phyloP scores from a whole-genome alignment of 2,797 vertebrate genomes.

The Pteropus rufus region DNA sequence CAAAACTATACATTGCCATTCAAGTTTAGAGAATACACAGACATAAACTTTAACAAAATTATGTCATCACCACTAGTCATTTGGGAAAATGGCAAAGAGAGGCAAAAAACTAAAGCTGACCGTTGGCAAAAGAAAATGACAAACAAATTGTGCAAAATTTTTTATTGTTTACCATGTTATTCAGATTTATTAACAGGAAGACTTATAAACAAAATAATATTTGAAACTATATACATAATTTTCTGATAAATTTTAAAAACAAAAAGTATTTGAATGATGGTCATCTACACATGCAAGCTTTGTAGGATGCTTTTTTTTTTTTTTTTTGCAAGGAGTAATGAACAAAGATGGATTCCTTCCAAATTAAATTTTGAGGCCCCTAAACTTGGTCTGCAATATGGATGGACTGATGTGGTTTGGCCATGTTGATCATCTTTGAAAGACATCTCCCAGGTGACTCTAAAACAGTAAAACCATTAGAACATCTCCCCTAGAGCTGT shows the following conservation, averaged over 20 bases:
- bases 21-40: background rate
- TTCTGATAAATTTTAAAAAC: background rate
- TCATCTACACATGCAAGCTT: background rate
- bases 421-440: conserved; percentile 37
- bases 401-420: background rate
- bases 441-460: conserved; percentile 41
- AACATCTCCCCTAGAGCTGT: conserved; percentile 41
- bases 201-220: background rate
- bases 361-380: background rate
- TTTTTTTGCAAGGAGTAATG: background rate
- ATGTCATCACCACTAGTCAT: background rate
- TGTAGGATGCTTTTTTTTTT: background rate
- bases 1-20: background rate
- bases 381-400: background rate
- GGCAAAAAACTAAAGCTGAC: background rate
- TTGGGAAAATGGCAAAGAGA: background rate
- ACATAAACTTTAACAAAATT: background rate
- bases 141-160: background rate
- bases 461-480: conserved; percentile 57
- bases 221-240: background rate
- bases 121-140: background rate
- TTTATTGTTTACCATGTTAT: background rate
- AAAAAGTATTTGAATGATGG: background rate
- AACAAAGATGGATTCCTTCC: background rate
- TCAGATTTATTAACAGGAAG: background rate